A percentile compares a stretch with the other conserved stretches of the same genome.
Conservation (phyloP, 2,888 invertebrate species). For the Lacanobia oleracea region DNA sequence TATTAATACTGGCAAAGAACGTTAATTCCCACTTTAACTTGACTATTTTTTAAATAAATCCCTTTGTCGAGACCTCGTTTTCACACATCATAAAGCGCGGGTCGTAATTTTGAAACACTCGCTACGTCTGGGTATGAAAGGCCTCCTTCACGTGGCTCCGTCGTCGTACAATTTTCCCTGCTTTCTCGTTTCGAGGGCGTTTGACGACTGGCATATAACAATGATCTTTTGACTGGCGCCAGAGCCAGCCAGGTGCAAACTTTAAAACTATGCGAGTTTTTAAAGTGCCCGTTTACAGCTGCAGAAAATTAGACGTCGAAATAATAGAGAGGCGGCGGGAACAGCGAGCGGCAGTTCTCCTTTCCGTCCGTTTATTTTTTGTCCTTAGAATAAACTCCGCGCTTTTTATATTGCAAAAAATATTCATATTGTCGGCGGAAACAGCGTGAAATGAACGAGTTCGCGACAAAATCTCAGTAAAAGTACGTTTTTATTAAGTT, state of each 20-base stretch:
- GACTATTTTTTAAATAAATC: constrained; percentile 63
- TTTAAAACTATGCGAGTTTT: constrained; percentile 74
- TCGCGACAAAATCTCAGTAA: constrained; percentile 45
- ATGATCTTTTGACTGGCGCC: constrained; percentile 84
- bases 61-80: constrained; percentile 68
- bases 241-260: constrained; percentile 71
- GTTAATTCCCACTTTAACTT: constrained; percentile 55
- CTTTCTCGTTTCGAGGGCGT: constrained; percentile 75
- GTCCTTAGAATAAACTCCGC: constrained; percentile 43
- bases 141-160: constrained; percentile 70
- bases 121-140: constrained; percentile 78
- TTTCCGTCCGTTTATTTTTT: constrained; percentile 40
- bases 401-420: constrained; percentile 37
- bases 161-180: constrained; percentile 61
- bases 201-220: constrained; percentile 79
- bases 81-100: constrained; percentile 76
- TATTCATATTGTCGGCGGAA: constrained; percentile 47
- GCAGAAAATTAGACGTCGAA: constrained; percentile 77
- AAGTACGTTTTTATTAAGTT: constrained; percentile 52
- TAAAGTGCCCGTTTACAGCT: constrained; percentile 75
- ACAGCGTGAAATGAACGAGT: constrained; percentile 37
- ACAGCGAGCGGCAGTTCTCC: constrained; percentile 37
- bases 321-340: constrained; percentile 66
- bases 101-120: constrained; percentile 80
- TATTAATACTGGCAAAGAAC: constrained; percentile 44